phyloP scores from a whole-genome alignment of 2,888 invertebrate genomes.

The Pocota personata region DNA sequence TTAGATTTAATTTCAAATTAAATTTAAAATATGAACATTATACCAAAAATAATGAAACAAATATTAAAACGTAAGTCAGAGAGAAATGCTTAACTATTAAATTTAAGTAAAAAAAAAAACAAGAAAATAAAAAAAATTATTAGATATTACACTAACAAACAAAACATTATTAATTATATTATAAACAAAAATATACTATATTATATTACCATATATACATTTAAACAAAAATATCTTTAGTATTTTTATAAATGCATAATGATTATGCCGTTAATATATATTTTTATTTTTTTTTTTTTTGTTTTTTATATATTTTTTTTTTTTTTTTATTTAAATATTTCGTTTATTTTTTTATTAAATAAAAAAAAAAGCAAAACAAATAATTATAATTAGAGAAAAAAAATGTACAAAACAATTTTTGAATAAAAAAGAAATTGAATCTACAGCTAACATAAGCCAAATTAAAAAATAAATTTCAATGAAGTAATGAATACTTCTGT shows the following conservation, averaged over 20 bases:
- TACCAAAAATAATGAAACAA: constrained; percentile 58
- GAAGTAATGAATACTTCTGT: constrained; percentile 62
- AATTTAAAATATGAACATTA: constrained; percentile 61
- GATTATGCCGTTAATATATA: constrained; percentile 44
- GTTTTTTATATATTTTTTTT: constrained; percentile 2
- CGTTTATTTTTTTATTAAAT: constrained; percentile 28
- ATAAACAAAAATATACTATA: constrained; percentile 74
- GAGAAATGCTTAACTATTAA: constrained; percentile 79
- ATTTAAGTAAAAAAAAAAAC: constrained; percentile 57
- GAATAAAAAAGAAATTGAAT: constrained; percentile 71
- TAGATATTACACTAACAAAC: constrained; percentile 71
- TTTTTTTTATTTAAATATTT: constrained; percentile 41
- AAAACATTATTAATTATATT: constrained; percentile 75
- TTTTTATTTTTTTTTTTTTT: constrained; percentile 32
- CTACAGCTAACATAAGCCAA: constrained; percentile 80
- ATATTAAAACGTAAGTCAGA: constrained; percentile 76
- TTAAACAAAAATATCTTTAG: constrained; percentile 67
- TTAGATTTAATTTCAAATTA: constrained; percentile 69
- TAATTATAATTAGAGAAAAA: constrained; percentile 73
- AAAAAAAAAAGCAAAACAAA: constrained; percentile 37
- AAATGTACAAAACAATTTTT: constrained; percentile 76
- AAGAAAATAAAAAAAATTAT: constrained; percentile 72
- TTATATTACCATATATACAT: constrained; percentile 68
- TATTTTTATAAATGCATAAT: constrained; percentile 69
- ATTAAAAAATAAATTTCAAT: constrained; percentile 76